Evolutionary conservation across 2,888 invertebrate species (phyloP), one percentile per base, ranked within the genome.

Genomic region (Willowsia nigromaculata): DNA sequence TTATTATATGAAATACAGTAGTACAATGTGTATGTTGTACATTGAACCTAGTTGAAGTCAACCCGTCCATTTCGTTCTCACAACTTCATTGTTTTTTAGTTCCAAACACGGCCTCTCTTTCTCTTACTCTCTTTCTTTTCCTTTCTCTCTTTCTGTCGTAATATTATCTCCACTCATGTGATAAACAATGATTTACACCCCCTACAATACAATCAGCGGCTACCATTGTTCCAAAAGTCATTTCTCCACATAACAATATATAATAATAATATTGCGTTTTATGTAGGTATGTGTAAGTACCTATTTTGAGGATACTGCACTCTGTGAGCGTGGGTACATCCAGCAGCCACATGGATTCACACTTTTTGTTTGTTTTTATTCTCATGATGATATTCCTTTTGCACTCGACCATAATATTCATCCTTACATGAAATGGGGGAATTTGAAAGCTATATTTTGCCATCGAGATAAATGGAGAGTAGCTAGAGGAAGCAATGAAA

Each of bases 111-210:
- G 30, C n/a, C 74, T 71, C 25, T 68, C 74, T 53, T 33, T 33
- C 50, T 27, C n/a, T 76, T 25, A 50, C 22, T n/a, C 83, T 33
- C 33, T 68, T 11, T 80, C 74, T 59, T 81, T 85, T 74, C 50
- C 53, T 80, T 85, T 83, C 68, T 89, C 85, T 88, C 81, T 90
- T 37, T 84, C 81, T 85, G 76, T 85, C 83, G 88, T 83, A 89
- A 53, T 56, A 83, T 90, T 83, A 89, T 90, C 87, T 89, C 80
- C 89, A 56, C 80, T 90, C 89, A 86, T 84, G 85, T 88, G 89
- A 89, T 88, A 90, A 90, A 91, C 85, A 85, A 90, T 90, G 91
- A 91, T 91, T 91, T 91, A 91, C 90, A 90, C 86, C 82, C 91
- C 86, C 80, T 47, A 84, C 88, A 88, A 88, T 88, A 86, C 88